Conservation (phyloP, 2,113 vertebrate species). For the Aptenodytes forsteri region DNA sequence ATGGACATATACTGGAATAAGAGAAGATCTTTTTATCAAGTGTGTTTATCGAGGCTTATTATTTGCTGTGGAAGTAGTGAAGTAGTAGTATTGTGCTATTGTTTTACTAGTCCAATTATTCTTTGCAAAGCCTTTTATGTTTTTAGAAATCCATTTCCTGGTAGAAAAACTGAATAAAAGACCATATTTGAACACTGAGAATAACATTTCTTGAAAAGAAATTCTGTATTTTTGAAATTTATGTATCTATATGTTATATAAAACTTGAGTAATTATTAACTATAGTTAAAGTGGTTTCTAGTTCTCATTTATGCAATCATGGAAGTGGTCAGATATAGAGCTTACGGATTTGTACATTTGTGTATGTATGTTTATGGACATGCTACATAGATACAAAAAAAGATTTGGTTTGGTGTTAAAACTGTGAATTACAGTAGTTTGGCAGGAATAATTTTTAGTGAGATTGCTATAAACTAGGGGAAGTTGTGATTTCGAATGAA, state of each 20-base stretch:
- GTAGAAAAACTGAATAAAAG: not conserved
- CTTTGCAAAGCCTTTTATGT: not conserved
- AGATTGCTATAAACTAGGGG: not conserved
- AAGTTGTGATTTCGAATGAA: not conserved
- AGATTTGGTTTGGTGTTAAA: not conserved
- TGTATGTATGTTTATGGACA: not conserved
- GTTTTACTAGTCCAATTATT: not conserved
- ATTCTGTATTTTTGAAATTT: not conserved
- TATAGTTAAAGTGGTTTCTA: not conserved
- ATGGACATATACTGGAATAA: not conserved
- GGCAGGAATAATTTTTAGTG: not conserved
- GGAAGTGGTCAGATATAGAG: not conserved
- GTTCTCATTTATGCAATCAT: not conserved
- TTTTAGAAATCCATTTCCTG: not conserved
- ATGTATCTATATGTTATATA: not conserved
- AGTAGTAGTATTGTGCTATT: not conserved
- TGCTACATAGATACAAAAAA: not conserved
- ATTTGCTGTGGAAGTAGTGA: not conserved
- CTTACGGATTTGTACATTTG: not conserved
- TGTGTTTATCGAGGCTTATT: not conserved
- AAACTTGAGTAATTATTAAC: not conserved
- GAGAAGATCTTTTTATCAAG: not conserved
- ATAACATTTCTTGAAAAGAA: not conserved
- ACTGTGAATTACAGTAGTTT: not conserved
- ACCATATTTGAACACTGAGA: rapidly evolving